These are phyloP conservation scores for Microcebus murinus DNA, from an alignment of 2,113 vertebrate species.

Conservation along the genomic window DNA sequence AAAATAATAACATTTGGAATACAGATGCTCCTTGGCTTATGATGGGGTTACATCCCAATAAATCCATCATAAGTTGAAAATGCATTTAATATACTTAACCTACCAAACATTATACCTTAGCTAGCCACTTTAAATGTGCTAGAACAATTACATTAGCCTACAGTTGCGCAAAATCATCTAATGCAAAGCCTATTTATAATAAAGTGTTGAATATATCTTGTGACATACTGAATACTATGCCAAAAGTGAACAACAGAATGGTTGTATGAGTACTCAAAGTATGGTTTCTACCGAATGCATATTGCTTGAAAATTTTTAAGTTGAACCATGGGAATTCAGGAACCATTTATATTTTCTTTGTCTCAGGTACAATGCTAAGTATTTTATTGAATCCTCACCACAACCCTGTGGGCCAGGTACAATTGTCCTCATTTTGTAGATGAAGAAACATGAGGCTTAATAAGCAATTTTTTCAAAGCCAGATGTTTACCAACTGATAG, in stretches of 20 bases:
- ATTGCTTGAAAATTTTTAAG: not conserved
- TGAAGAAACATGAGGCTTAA: not conserved
- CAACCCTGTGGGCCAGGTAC: not conserved
- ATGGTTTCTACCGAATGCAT: not conserved
- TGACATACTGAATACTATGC: not conserved
- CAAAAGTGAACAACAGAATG: not conserved
- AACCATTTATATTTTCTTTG: not conserved
- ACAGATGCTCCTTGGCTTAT: not conserved
- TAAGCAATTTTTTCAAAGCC: not conserved
- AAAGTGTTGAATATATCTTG: not conserved
- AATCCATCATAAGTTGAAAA: not conserved
- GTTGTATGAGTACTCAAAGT: not conserved
- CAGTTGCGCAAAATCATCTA: not conserved
- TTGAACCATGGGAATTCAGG: not conserved
- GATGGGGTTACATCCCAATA: not conserved
- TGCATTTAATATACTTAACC: not conserved
- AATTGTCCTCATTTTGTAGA: not conserved
- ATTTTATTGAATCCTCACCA: not conserved
- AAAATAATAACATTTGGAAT: conserved; percentile 23
- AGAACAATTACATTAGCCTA: not conserved
- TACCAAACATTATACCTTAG: not conserved
- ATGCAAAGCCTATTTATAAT: not conserved
- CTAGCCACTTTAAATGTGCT: not conserved
- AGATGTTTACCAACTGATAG: not conserved
- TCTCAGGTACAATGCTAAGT: not conserved